Conservation (phyloP, 2,797 vertebrate species). For the Anguilla pacifica region DNA sequence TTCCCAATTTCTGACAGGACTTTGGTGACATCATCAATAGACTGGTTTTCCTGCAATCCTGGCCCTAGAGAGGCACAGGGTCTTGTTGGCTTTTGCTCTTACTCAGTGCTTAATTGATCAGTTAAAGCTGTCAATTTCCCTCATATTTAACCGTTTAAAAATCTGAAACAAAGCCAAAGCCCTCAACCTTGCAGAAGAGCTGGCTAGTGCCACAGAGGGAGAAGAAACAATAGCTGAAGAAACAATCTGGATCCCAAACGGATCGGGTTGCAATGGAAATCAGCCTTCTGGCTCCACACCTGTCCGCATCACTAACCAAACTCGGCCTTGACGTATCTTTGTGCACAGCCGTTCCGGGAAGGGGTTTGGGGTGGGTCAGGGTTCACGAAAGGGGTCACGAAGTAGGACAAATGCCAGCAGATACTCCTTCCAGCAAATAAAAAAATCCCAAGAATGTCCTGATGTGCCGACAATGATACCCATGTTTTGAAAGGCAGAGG, state of each 20-base stretch:
- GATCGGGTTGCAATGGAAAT: not conserved
- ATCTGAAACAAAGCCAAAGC: not conserved
- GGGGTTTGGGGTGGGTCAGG: not conserved
- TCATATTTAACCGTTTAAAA: not conserved
- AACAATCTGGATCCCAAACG: not conserved
- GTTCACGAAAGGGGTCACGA: not conserved
- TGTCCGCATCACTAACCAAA: not conserved
- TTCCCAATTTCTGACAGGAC: too few relatives aligned
- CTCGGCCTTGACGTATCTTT: not conserved
- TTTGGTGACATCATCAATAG: too few relatives aligned
- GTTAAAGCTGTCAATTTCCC: not conserved
- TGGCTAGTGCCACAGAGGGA: not conserved
- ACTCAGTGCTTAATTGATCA: not conserved
- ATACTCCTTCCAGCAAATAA: not conserved
- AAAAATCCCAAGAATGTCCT: not conserved
- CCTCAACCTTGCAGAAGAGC: not conserved
- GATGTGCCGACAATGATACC: not conserved
- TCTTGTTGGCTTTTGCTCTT: too few relatives aligned
- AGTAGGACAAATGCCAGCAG: not conserved
- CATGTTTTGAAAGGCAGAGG: not conserved
- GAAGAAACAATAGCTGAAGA: not conserved
- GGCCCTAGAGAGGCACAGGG: too few relatives aligned
- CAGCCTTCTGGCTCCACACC: not conserved
- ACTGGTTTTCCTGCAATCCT: too few relatives aligned
- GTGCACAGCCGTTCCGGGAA: not conserved